These are phyloP conservation scores for Fissipunctia ypsillon DNA, from an alignment of 2,888 invertebrate genomes.

Conservation along the genomic window DNA sequence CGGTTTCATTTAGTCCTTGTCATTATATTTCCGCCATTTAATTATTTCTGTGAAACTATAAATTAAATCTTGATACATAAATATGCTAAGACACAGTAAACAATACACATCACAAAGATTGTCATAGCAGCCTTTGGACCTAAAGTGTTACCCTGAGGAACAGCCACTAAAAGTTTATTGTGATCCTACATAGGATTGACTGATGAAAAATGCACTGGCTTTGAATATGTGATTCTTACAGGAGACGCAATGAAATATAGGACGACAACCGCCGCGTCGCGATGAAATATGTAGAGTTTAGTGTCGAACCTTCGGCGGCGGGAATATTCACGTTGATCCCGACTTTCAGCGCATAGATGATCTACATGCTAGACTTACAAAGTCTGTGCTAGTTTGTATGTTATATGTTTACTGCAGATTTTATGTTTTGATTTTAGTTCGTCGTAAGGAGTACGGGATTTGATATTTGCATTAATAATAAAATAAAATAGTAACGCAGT, in stretches of 20 bases:
- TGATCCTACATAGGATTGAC: conserved; percentile 78
- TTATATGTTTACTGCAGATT: conserved; percentile 34
- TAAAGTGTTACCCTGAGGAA: conserved; percentile 62
- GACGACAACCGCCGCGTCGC: conserved; percentile 66
- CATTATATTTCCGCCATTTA: neutral
- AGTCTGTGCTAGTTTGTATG: conserved; percentile 34
- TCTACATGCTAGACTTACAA: conserved; percentile 51
- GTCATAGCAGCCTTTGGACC: conserved; percentile 20
- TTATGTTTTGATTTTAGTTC: conserved; percentile 35
- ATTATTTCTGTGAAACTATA: neutral
- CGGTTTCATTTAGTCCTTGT: neutral
- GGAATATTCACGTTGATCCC: conserved; percentile 58
- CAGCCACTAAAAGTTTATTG: conserved; percentile 67
- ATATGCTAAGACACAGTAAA: neutral
- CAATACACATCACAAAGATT: conserved; percentile 8
- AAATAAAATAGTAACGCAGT: no score
- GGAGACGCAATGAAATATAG: conserved; percentile 77
- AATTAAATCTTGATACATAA: neutral
- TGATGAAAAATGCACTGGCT: conserved; percentile 83
- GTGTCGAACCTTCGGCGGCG: conserved; percentile 69
- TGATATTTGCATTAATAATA: conserved; percentile 28
- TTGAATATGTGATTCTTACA: conserved; percentile 79
- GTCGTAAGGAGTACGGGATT: conserved; percentile 16
- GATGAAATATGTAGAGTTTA: conserved; percentile 77
- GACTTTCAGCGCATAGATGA: conserved; percentile 49